phyloP scores from a whole-genome alignment of 92 coral and sea anemone species.

The Porites cylindrica region DNA sequence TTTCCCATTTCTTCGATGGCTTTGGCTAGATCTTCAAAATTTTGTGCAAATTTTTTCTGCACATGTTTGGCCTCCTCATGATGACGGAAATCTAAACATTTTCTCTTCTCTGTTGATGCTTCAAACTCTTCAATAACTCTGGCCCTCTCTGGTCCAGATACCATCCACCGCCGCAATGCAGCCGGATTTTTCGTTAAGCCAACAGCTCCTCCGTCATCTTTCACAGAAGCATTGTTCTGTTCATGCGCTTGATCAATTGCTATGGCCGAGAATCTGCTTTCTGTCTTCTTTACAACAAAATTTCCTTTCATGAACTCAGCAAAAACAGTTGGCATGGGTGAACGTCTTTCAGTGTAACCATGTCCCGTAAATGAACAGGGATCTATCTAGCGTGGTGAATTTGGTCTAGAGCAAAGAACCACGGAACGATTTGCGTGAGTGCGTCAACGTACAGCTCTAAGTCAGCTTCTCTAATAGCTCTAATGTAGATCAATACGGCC shows the following conservation, averaged over 20 bases:
- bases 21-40: slow-evolving; percentile 16
- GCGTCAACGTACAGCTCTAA: slow-evolving; percentile 54
- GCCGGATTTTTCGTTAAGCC: slow-evolving; percentile 36
- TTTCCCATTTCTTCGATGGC: slow-evolving; percentile 48
- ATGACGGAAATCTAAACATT: neutral
- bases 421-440: slow-evolving; percentile 35
- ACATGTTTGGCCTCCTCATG: slow-evolving; percentile 48
- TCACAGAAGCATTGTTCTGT: slow-evolving; percentile 46
- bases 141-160: slow-evolving; percentile 49
- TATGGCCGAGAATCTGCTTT: slow-evolving; percentile 34
- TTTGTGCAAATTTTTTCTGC: too few relatives aligned
- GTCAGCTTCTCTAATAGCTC: slow-evolving; percentile 60
- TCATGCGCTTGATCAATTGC: slow-evolving; percentile 56
- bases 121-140: slow-evolving; percentile 41
- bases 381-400: neutral
- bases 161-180: slow-evolving; percentile 50
- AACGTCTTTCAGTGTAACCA: slow-evolving; percentile 23
- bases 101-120: slow-evolving; percentile 18
- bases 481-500: slow-evolving; percentile 52
- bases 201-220: slow-evolving; percentile 59
- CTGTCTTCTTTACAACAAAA: slow-evolving; percentile 18
- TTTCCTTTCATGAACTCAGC: slow-evolving; percentile 18
- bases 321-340: neutral
- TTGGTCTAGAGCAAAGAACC: slow-evolving; percentile 24
- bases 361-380: slow-evolving; percentile 51